Evolutionary conservation across 2,113 vertebrate genomes (phyloP).

Genomic region (Sakesphorus luctuosus): DNA sequence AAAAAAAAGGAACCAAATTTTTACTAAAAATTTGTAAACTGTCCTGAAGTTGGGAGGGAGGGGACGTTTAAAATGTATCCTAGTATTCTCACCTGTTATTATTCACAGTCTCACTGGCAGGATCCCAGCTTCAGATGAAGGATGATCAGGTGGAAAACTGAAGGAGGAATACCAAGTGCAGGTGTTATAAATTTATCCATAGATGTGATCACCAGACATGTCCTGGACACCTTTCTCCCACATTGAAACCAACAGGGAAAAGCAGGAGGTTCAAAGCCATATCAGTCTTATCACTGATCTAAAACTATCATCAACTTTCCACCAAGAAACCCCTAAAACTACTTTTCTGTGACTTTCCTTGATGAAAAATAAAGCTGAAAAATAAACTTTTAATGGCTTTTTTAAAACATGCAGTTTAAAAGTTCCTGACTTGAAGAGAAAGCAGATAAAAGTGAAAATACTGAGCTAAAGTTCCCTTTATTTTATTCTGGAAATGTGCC

Average conservation of each 20-base stretch:
- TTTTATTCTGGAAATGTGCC: background rate
- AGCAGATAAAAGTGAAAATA: background rate
- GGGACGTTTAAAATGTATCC: background rate
- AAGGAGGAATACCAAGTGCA: background rate
- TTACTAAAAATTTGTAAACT: background rate
- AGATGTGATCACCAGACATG: background rate
- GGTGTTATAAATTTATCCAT: background rate
- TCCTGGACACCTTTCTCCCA: background rate
- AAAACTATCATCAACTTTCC: background rate
- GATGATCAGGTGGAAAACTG: rapidly evolving
- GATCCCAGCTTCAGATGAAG: background rate
- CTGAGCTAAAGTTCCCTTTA: background rate
- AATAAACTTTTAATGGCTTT: background rate
- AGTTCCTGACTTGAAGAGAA: background rate
- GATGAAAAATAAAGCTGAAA: background rate
- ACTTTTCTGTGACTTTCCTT: background rate
- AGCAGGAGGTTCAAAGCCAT: background rate
- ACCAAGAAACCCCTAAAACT: background rate
- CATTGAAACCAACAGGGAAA: background rate
- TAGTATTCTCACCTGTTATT: background rate
- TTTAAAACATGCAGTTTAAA: background rate
- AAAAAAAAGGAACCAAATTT: background rate
- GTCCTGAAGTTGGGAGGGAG: background rate
- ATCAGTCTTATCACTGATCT: background rate
- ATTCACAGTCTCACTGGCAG: background rate